Evolutionary conservation across 2,113 vertebrate species (phyloP).

Genomic region (Microcebus ravelobensis): DNA sequence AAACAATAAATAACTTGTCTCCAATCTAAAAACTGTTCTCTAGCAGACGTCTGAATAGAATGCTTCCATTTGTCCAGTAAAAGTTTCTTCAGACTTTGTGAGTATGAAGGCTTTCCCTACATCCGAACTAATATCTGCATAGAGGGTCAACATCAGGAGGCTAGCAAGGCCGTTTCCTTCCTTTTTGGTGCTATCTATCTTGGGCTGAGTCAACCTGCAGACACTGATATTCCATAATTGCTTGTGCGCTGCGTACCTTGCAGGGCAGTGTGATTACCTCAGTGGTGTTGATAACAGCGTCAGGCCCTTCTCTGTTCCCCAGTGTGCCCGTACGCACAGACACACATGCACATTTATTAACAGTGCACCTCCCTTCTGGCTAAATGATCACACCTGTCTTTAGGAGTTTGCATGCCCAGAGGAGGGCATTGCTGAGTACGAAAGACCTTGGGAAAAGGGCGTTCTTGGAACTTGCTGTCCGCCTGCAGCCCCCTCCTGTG

Average conservation of each 20-base stretch:
- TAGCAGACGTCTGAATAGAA: not conserved
- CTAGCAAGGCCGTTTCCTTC: not conserved
- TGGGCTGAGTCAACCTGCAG: not conserved
- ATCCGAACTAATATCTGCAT: not conserved
- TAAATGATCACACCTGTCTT: not conserved
- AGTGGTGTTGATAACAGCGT: no score
- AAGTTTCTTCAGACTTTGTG: not conserved
- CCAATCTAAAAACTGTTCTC: not conserved
- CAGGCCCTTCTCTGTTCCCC: rapidly evolving
- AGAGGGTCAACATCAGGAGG: not conserved
- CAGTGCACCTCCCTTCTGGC: not conserved
- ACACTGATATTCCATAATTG: not conserved
- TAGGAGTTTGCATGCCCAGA: not conserved
- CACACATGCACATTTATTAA: not conserved
- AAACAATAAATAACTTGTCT: not conserved
- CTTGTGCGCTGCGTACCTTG: not conserved
- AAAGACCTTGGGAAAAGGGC: not conserved
- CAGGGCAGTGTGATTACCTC: not conserved
- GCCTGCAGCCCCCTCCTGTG: not conserved
- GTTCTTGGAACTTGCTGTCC: not conserved
- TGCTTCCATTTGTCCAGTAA: not conserved
- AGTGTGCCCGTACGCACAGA: not conserved
- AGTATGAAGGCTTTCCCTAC: not conserved
- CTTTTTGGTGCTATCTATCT: not conserved
- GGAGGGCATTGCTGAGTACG: not conserved